Percentiles rank a stretch among this genome's conserved stretches.
Conservation (phyloP, 2,797 vertebrate species). For the Mionectes olivaceus region DNA sequence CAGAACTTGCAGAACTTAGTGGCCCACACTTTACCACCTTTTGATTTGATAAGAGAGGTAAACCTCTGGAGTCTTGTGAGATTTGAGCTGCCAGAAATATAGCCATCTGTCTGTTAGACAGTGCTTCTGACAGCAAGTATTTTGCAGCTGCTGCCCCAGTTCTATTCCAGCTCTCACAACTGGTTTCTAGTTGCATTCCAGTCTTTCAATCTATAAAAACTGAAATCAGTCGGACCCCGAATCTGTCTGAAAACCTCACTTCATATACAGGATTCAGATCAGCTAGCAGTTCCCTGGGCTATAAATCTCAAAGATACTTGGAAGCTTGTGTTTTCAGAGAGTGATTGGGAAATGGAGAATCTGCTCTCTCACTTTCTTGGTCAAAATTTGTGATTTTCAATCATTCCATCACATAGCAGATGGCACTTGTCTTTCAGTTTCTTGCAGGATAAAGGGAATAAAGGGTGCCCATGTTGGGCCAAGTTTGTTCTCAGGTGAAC, state of each 20-base stretch:
- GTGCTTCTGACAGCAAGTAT: background rate
- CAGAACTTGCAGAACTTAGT: background rate
- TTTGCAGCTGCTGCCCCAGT: background rate
- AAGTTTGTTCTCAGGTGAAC: background rate
- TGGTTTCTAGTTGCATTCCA: background rate
- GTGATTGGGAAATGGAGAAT: background rate
- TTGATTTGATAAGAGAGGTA: background rate
- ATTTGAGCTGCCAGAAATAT: background rate
- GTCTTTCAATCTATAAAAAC: background rate
- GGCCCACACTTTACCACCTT: background rate
- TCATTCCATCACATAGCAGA: background rate
- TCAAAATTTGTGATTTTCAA: background rate
- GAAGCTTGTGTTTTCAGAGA: background rate
- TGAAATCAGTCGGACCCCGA: background rate
- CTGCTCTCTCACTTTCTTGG: background rate
- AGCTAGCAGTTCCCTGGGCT: background rate
- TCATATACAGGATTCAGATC: background rate
- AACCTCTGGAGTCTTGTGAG: background rate
- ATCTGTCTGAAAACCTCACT: background rate
- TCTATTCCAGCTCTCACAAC: background rate
- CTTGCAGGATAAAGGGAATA: background rate
- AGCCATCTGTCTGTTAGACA: background rate
- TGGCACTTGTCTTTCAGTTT: background rate
- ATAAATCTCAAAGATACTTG: background rate
- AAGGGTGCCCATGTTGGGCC: background rate